Base-by-base conservation (phyloP, 2,113 vertebrate species). In the Hemiscyllium ocellatum region DNA sequence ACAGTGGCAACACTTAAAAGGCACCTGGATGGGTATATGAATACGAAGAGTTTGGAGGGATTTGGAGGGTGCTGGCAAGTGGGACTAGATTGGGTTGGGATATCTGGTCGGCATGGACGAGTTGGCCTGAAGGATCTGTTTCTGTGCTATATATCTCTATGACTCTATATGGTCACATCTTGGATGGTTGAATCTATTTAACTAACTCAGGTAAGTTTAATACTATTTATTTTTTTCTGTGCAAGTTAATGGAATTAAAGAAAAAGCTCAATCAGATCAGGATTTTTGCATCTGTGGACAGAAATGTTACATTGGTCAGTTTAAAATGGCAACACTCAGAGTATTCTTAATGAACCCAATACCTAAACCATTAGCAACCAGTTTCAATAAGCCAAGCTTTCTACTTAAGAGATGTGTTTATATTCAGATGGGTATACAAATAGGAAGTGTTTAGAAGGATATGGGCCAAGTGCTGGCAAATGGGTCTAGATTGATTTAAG, bases 151-250 rank as follows among this genome's bases (percentile, higher is more conserved):
- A 47, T 47, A 47, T 47, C 42, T 47, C 42, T 47, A 47, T 47
- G 42, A 47, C 42, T 47, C 42, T 87, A 87, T 87, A 50, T 87
- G 85, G 47, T 93, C 89, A 93, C 33, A 91, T 91, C 89, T 33
- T n/a, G 33, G 24, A 4, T n/a, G 4, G 0, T 56, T 29, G 29
- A 90, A 65, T 29, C n/a, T 17, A 0, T 33, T 68, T 12, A 26
- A 4, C 26, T 29, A 47, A 56, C 24, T 87, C 10, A 52, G 22
- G 17, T 87, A 7, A 52, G 24, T 22, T 50, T 3, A 50, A 29
- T 87, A 52, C 50, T 61, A 10, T 61, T 10, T 12, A 61, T 12
- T 10, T 10, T 61, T 12, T 61, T 12, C 42, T 47, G 12, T 12
- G 56, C 10, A 61, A 61, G 10, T 83, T 83, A 42, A 47, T 47